These are phyloP conservation scores for Platygyra sinensis DNA, from an alignment of 64 coral and sea anemone genomes.

Conservation along the genomic window DNA sequence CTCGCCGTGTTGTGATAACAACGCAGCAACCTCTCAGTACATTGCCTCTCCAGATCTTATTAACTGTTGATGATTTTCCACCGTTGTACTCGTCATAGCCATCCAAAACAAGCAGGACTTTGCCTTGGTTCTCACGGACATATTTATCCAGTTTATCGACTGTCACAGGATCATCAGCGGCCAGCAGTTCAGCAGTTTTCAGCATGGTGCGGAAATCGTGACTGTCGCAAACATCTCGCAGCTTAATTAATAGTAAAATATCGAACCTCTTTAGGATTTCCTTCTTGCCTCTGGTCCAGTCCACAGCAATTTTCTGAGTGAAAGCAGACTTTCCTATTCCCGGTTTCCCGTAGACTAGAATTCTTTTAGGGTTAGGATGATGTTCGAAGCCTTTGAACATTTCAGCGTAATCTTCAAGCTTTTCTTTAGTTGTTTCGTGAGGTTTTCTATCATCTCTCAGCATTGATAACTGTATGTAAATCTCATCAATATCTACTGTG, in stretches of 20 bases:
- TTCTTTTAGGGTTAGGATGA: too few relatives aligned
- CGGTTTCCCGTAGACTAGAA: constrained; percentile 24
- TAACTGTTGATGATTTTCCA: neutral
- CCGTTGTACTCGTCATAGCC: constrained; percentile 52
- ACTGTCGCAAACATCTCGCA: constrained; percentile 14
- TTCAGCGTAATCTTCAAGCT: too few relatives aligned
- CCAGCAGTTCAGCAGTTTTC: too few relatives aligned
- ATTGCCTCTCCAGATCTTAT: neutral
- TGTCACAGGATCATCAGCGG: neutral
- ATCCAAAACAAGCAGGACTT: constrained; percentile 49
- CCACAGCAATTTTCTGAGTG: neutral
- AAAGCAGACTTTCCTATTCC: constrained; percentile 26
- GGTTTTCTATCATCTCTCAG: too few relatives aligned
- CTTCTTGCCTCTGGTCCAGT: constrained; percentile 14
- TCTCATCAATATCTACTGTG: too few relatives aligned
- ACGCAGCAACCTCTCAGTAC: neutral
- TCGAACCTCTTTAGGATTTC: neutral
- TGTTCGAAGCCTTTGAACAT: too few relatives aligned
- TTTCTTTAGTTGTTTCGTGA: too few relatives aligned
- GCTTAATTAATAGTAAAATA: neutral
- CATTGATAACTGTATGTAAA: too few relatives aligned
- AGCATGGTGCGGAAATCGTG: neutral
- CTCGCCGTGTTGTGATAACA: constrained; percentile 32
- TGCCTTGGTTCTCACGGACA: constrained; percentile 15
- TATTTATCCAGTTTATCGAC: neutral